These are phyloP conservation scores for Lithobius niger DNA, from an alignment of 1,140 invertebrate genomes.

Conservation along the genomic window DNA sequence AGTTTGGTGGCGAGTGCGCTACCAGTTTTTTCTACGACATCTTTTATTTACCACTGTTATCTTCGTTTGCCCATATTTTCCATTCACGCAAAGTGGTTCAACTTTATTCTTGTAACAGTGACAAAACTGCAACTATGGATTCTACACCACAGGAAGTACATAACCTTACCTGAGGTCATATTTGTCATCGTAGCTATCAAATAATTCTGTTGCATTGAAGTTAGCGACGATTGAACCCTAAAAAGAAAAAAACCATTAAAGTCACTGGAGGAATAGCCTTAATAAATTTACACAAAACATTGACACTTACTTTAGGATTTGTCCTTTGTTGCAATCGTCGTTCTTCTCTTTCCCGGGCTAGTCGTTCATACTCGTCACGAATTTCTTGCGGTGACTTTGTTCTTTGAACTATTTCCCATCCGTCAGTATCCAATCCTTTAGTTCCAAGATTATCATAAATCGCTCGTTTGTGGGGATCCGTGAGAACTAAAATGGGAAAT, in stretches of 20 bases:
- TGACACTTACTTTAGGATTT: conserved; percentile 69
- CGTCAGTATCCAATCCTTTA: conserved; percentile 73
- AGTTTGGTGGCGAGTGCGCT: too few relatives aligned
- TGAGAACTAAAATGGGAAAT: conserved; percentile 43
- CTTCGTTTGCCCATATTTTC: too few relatives aligned
- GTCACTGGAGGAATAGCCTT: too few relatives aligned
- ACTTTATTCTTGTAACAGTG: too few relatives aligned
- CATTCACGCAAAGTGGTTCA: too few relatives aligned
- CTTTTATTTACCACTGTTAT: too few relatives aligned
- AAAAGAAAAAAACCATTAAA: too few relatives aligned
- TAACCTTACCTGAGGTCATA: conserved; percentile 48
- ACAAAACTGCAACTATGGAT: too few relatives aligned
- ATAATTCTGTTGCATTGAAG: conserved; percentile 86
- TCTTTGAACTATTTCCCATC: conserved; percentile 78
- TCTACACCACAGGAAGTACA: too few relatives aligned
- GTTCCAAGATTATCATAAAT: conserved; percentile 66
- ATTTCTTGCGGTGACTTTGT: conserved; percentile 87
- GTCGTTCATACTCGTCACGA: conserved; percentile 79
- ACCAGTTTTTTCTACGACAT: too few relatives aligned
- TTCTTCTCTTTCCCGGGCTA: conserved; percentile 66
- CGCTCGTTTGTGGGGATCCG: conserved; percentile 58
- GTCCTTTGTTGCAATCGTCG: conserved; percentile 67
- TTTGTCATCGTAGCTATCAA: conserved; percentile 46
- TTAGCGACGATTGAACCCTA: conserved; percentile 65
- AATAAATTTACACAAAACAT: too few relatives aligned